Conservation (phyloP, 35 echinoderm and acorn worm species). For the Eucidaris tribuloides region DNA sequence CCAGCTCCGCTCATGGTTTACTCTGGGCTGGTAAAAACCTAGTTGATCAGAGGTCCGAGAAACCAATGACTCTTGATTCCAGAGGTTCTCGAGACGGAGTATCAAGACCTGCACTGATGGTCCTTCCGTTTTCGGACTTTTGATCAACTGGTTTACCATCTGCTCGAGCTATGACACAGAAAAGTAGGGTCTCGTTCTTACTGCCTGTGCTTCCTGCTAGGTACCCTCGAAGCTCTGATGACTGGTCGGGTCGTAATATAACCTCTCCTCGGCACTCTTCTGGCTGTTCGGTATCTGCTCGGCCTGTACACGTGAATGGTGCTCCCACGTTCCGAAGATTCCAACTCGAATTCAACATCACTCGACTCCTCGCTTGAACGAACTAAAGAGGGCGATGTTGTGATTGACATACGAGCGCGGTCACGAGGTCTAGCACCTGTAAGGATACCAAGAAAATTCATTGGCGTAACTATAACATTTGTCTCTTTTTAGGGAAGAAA, state of each 20-base stretch:
- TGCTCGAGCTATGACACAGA: no score
- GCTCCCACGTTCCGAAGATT: slow-evolving; percentile 38
- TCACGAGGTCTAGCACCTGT: slow-evolving; percentile 40
- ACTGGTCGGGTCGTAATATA: slow-evolving; percentile 56
- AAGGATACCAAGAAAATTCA: not conserved
- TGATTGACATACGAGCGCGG: slow-evolving; percentile 7
- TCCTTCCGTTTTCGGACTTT: no score
- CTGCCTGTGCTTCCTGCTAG: slow-evolving; percentile 65
- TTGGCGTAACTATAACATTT: no score
- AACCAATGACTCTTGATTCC: no score
- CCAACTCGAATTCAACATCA: slow-evolving; percentile 46
- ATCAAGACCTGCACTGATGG: no score
- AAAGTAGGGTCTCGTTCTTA: no score
- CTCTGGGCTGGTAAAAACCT: no score
- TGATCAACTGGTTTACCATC: no score
- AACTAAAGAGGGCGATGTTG: slow-evolving; percentile 39
- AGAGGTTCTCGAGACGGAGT: no score
- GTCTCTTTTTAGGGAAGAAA: no score
- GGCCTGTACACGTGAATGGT: slow-evolving; percentile 63
- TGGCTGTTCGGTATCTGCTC: slow-evolving; percentile 53
- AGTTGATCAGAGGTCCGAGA: no score
- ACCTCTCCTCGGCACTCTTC: slow-evolving; percentile 55
- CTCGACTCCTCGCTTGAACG: slow-evolving; percentile 66
- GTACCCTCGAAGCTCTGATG: slow-evolving; percentile 50
- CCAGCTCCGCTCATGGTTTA: no score